Percentiles rank a stretch among this genome's conserved stretches.
Conservation (phyloP, 2,113 vertebrate genomes). For the Gorilla gorilla region DNA sequence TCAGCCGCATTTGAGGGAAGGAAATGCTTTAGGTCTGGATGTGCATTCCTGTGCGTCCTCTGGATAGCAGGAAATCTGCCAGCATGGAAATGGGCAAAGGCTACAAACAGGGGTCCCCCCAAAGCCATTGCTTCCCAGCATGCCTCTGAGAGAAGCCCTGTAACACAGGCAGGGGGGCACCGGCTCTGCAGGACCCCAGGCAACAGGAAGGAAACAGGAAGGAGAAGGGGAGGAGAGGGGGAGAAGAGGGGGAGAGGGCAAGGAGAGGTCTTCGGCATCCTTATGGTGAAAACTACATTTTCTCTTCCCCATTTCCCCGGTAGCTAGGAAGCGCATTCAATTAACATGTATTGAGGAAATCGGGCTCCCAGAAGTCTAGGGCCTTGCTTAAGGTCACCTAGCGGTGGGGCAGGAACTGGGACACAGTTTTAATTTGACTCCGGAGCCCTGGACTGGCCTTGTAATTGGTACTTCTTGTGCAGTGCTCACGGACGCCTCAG, state of each 20-base stretch:
- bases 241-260: too few species aligned
- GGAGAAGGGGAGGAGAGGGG: neutral
- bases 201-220: neutral
- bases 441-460: neutral
- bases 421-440: neutral
- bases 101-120: fast-evolving
- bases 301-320: neutral
- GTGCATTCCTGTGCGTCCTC: too few species aligned
- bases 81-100: neutral
- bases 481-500: too few species aligned
- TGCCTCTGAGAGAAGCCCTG: neutral
- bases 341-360: neutral
- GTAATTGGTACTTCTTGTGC: neutral
- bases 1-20: fast-evolving
- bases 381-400: neutral
- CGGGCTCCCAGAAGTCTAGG: neutral
- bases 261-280: neutral
- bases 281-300: neutral
- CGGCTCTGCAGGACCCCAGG: neutral
- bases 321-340: neutral
- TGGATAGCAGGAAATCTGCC: neutral
- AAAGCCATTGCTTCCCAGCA: neutral
- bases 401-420: neutral
- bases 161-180: fast-evolving
- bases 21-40: neutral